phyloP scores from a whole-genome alignment of 2,888 invertebrate species.

The Calameuta filiformis region DNA sequence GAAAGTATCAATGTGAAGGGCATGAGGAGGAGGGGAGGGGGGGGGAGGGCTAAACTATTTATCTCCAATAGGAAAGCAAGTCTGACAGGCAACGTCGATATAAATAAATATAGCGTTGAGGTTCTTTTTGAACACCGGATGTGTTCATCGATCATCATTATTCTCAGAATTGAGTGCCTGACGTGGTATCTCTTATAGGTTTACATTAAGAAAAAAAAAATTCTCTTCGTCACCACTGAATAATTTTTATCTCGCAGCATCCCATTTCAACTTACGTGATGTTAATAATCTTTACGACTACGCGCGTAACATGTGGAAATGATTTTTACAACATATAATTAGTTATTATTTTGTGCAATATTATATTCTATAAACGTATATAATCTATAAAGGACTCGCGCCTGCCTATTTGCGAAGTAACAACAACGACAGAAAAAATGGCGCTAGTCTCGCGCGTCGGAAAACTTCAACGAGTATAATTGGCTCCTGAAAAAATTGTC shows the following conservation, averaged over 20 bases:
- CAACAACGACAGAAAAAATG: background rate
- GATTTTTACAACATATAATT: no score
- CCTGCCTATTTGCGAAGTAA: no score
- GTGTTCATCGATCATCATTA: background rate
- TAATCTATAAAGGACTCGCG: no score
- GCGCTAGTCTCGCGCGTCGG: background rate
- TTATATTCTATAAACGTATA: no score
- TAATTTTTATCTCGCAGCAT: no score
- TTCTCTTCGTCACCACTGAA: background rate
- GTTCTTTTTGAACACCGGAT: background rate
- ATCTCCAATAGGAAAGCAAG: background rate
- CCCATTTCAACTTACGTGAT: no score
- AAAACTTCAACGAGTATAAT: background rate
- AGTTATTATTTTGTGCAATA: no score
- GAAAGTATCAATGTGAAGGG: background rate
- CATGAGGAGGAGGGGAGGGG: background rate
- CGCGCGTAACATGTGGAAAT: no score
- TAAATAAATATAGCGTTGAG: background rate
- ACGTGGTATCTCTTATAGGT: background rate
- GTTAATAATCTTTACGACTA: no score
- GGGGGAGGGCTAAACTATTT: conserved; percentile 12
- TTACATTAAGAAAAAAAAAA: background rate
- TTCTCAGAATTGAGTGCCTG: background rate
- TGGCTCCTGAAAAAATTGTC: background rate
- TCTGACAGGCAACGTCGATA: background rate